phyloP scores from a whole-genome alignment of 2,888 invertebrate genomes.

The Stenodera caucasica region DNA sequence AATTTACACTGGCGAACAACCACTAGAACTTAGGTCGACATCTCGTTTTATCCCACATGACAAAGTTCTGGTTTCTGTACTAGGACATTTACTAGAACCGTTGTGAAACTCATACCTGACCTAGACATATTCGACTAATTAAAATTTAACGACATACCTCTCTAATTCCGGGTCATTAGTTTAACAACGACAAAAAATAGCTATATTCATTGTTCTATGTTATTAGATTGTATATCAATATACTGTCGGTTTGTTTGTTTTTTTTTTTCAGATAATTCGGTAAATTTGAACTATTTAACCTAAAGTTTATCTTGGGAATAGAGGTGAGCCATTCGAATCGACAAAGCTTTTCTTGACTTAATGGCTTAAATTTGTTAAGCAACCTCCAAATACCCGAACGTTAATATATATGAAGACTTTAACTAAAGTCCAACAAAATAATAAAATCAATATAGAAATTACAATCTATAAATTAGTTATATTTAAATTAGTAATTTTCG shows the following conservation, averaged over 20 bases:
- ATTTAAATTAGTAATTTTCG: constrained; percentile 16
- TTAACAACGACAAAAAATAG: not conserved
- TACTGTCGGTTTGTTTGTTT: not conserved
- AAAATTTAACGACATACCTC: constrained; percentile 16
- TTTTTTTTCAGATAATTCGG: not conserved
- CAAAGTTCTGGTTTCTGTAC: constrained; percentile 21
- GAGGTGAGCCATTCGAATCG: constrained; percentile 6
- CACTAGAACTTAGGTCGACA: constrained; percentile 19
- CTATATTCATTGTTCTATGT: not conserved
- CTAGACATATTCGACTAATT: constrained; percentile 21
- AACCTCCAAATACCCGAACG: constrained; percentile 1
- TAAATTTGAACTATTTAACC: constrained; percentile 3
- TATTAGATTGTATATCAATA: too few relatives aligned
- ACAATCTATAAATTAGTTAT: too few relatives aligned
- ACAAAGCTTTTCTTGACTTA: constrained; percentile 9
- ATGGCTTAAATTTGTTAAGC: constrained; percentile 7
- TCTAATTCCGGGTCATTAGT: constrained; percentile 14
- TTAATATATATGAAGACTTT: not conserved
- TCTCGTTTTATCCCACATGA: constrained; percentile 22
- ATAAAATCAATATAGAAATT: constrained; percentile 5
- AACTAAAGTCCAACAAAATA: not conserved
- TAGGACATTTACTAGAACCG: constrained; percentile 4
- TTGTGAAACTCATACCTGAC: constrained; percentile 12
- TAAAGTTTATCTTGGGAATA: constrained; percentile 10
- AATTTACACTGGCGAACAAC: constrained; percentile 25